A percentile compares a stretch with the other conserved stretches of the same genome.
These are phyloP conservation scores for Blennius ocellaris DNA, from an alignment of 2,113 vertebrate genomes.

Conservation along the genomic window DNA sequence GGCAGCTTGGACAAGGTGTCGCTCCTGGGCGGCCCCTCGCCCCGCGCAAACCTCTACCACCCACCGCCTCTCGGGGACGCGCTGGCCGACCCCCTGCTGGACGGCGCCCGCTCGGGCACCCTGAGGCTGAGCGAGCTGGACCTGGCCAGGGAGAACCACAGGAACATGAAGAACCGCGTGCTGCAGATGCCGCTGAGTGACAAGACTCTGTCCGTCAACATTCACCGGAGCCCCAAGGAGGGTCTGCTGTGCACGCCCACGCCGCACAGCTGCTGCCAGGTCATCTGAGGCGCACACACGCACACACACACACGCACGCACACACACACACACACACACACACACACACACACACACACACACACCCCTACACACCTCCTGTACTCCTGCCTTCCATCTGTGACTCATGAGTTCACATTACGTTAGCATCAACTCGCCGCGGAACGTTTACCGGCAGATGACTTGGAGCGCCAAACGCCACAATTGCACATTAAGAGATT, in stretches of 20 bases:
- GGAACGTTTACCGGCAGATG: conserved; percentile 29
- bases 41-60: conserved; percentile 69
- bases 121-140: conserved; percentile 86
- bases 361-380: too few species aligned
- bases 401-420: conserved; percentile 12
- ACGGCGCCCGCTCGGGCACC: conserved; percentile 84
- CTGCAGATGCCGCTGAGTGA: conserved; percentile 98
- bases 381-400: neutral
- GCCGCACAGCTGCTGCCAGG: conserved; percentile 97
- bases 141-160: conserved; percentile 85
- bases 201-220: conserved; percentile 98
- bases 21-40: conserved; percentile 73
- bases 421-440: neutral
- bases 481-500: conserved; percentile 64
- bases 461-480: conserved; percentile 46
- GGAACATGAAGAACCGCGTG: conserved; percentile 92
- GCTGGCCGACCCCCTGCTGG: conserved; percentile 66
- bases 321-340: neutral
- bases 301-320: neutral
- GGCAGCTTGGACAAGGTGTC: conserved; percentile 84
- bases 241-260: conserved; percentile 92
- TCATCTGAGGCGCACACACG: conserved; percentile 87
- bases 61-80: conserved; percentile 66
- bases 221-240: conserved; percentile 92
- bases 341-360: neutral